These are phyloP conservation scores for Azemiops feae DNA, from an alignment of 2,113 vertebrate genomes.

Conservation along the genomic window DNA sequence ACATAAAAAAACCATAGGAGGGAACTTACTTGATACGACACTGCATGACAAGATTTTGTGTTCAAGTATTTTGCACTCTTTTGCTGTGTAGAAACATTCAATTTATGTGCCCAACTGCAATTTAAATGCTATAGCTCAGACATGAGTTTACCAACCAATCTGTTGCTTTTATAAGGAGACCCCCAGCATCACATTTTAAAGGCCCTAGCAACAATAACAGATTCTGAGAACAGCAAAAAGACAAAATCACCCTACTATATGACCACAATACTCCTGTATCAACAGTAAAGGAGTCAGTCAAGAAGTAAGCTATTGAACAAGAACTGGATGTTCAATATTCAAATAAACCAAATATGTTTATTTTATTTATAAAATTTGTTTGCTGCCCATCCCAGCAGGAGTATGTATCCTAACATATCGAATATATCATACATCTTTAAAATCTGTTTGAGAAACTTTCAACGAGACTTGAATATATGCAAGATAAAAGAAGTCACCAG, in stretches of 20 bases:
- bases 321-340: background rate
- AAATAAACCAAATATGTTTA: background rate
- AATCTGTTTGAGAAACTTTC: background rate
- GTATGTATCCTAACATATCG: background rate
- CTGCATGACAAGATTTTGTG: background rate
- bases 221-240: background rate
- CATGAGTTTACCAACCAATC: background rate
- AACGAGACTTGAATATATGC: background rate
- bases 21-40: background rate
- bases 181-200: background rate
- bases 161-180: background rate
- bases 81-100: background rate
- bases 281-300: background rate
- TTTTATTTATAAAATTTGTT: no score
- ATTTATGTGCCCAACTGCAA: background rate
- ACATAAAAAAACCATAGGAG: background rate
- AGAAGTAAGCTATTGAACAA: background rate
- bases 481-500: background rate
- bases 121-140: background rate
- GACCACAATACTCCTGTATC: background rate
- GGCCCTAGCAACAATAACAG: background rate
- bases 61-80: background rate
- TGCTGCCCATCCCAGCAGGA: background rate
- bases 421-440: background rate
- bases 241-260: background rate